Base-by-base conservation (phyloP, 2,888 invertebrate genomes). In the Eudasyphora cyanicolor region DNA sequence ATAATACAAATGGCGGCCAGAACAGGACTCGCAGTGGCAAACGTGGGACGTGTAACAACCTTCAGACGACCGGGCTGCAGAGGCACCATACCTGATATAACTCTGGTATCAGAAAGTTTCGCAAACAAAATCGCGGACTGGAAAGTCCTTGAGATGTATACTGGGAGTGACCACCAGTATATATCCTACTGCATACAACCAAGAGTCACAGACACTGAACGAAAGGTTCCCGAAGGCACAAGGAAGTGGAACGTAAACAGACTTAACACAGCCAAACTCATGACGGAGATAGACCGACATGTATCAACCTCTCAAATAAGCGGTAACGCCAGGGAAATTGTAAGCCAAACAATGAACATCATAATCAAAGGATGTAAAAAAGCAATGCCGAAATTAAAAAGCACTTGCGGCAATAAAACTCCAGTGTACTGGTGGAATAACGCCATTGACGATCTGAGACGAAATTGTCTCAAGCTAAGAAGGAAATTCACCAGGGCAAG, bases 1-100 rank as follows among this genome's bases (percentile, higher is more conserved):
- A 32, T 79, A 2, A 19, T 85, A 6, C 64, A 79, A n/a, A 85
- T 86, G 85, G 73, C 80, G 12, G 79, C 79, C 19, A 79, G 82
- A 64, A 54, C 49, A 1, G 83, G 78, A 0, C 78, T 85, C 0
- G n/a, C 60, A 4, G 67, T 84, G 10, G 67, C 32, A 35, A 86
- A 81, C 38, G 29, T 27, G 6, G 82, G 70, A 17, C 71, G 21
- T 14, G 49, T 27, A 35, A 10, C 76, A 8, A 82, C 80, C 2
- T 81, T 83, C 42, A 70, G 74, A 62, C 70, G 85, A 17, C 62
- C 76, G 1, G 80, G 80, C 0, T 70, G 77, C 38, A 49, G 42
- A 45, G 78, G 79, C 10, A 83, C 79, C 0, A 77, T 79, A 35
- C 82, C 75, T 2, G 75, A 83, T 27, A 74, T 85, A 17, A 81